Evolutionary conservation across 2,888 invertebrate genomes (phyloP), one percentile per base, ranked within the genome.

Genomic region (Trichacis sp.): DNA sequence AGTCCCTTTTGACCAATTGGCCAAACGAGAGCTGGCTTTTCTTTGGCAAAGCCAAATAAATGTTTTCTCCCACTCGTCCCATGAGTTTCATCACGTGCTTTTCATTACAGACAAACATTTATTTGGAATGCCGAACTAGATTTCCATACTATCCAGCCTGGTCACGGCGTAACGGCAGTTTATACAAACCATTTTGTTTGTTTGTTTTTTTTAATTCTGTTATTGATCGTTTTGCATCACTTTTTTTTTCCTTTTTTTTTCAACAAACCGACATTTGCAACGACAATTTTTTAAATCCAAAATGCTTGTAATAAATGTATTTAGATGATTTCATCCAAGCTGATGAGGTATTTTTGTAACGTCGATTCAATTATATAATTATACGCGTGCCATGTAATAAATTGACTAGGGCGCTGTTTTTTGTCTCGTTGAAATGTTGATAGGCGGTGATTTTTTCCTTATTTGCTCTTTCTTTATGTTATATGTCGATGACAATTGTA

Each of bases 1-100:
- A 30, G 66, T 62, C 66, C 61, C 29, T 33, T 66, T 62, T 57
- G 66, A 66, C 66, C 62, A 67, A 67, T 67, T 67, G 57, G 52
- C 52, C 57, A 49, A 19, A 46, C 51, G 47, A 62, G 54, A n/a
- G n/a, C 47, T 43, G 57, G 56, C 56, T 59, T 45, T n/a, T n/a
- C n/a, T n/a, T n/a, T n/a, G 50, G 56, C 57, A 48, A 49, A 60
- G 47, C 38, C 47, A 47, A 38, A 30, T 40, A 17, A 38, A 47
- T 42, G 20, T 33, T 29, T 53, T 17, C 1, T 45, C 2, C 6
- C 12, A n/a, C 15, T 45, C n/a, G n/a, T 19, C 19, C 11, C 19
- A 45, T 45, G 46, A 24, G 29, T 14, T 47, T 20, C 11, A 47
- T 24, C 15, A 15, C 12, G 15, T 20, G 8, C 20, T 47, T 47